Conservation (phyloP, 2,113 vertebrate genomes). For the Egretta garzetta region DNA sequence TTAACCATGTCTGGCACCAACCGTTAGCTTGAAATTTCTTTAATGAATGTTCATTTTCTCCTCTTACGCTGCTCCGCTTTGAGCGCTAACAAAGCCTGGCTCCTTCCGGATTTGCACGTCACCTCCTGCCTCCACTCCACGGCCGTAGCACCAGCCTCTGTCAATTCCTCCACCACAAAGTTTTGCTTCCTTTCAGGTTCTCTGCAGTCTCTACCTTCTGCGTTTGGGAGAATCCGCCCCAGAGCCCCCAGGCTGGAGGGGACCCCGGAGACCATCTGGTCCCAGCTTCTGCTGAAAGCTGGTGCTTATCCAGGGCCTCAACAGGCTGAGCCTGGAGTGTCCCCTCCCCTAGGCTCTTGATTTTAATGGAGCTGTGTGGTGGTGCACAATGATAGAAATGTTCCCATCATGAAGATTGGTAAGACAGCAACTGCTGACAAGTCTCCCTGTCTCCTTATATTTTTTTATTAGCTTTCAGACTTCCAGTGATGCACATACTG, state of each 20-base stretch:
- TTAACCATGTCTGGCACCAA: not conserved
- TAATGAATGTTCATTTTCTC: conserved; percentile 3
- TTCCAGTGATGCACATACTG: conserved; percentile 72
- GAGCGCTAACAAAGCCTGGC: not conserved
- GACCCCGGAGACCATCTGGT: not conserved
- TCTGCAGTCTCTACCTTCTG: not conserved
- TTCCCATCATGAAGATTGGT: not conserved
- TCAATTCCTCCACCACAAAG: not conserved
- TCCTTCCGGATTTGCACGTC: not conserved
- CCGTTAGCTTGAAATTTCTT: not conserved
- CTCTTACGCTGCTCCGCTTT: not conserved
- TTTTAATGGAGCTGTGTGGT: not conserved
- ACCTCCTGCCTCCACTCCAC: not conserved
- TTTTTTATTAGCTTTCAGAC: conserved; percentile 57
- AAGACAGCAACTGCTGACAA: conserved; percentile 7
- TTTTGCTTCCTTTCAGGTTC: not conserved
- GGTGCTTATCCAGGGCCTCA: not conserved
- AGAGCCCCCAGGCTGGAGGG: not conserved
- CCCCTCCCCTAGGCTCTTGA: not conserved
- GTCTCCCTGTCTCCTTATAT: not conserved
- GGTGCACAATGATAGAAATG: not conserved
- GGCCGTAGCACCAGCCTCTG: not conserved
- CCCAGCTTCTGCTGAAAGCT: not conserved
- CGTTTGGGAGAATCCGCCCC: not conserved
- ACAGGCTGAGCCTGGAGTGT: not conserved